Conservation (phyloP, 2,797 vertebrate genomes). For the Harpia harpyja region DNA sequence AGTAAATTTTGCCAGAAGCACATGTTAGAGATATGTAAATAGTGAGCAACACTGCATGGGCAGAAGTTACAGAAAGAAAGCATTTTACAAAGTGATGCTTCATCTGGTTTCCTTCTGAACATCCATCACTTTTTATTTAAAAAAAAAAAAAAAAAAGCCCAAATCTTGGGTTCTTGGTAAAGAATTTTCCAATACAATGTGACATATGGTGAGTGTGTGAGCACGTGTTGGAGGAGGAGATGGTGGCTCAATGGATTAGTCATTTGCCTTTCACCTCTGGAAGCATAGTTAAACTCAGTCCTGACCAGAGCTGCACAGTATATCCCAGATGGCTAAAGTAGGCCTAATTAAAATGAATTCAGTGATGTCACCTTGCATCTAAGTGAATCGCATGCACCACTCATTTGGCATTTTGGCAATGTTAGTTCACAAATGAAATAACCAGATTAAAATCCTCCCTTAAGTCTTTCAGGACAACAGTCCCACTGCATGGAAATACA, state of each 20-base stretch:
- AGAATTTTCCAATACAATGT: slow-evolving; percentile 28
- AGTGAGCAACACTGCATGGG: background rate
- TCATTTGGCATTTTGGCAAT: slow-evolving; percentile 62
- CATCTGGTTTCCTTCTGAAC: background rate
- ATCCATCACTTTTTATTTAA: background rate
- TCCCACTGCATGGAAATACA: background rate
- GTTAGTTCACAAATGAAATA: slow-evolving; percentile 46
- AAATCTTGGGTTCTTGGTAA: background rate
- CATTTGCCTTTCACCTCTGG: slow-evolving; percentile 55
- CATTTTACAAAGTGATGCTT: background rate
- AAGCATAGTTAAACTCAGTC: slow-evolving; percentile 48
- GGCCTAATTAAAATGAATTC: slow-evolving; percentile 64
- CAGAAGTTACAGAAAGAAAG: background rate
- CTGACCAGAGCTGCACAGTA: slow-evolving; percentile 16
- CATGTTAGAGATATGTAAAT: background rate
- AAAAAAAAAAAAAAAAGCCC: background rate
- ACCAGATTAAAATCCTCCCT: slow-evolving; percentile 29
- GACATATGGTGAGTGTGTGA: slow-evolving; percentile 51
- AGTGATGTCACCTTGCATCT: slow-evolving; percentile 64
- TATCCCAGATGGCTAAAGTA: slow-evolving; percentile 65
- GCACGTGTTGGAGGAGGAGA: slow-evolving; percentile 56
- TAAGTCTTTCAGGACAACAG: background rate
- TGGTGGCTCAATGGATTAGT: slow-evolving; percentile 21
- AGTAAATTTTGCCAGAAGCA: background rate
- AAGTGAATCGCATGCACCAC: slow-evolving; percentile 45